phyloP scores from a whole-genome alignment of 2,888 invertebrate genomes.

The Augiades crinisus region DNA sequence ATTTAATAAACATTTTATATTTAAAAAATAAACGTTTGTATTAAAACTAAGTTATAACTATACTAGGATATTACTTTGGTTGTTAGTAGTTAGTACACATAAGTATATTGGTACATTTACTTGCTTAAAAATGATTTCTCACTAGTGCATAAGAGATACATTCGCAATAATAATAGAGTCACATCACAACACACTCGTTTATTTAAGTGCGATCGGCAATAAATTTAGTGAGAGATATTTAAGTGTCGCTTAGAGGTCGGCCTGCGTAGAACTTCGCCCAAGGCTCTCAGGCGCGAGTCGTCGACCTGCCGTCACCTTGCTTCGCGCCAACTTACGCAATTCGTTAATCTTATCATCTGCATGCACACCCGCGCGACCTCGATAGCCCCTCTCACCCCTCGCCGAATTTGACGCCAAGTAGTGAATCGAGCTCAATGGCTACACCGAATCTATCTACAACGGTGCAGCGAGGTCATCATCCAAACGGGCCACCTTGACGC shows the following conservation, averaged over 20 bases:
- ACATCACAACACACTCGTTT: constrained; percentile 16
- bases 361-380: constrained; percentile 70
- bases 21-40: too few relatives aligned
- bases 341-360: constrained; percentile 77
- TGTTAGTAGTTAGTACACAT: too few relatives aligned
- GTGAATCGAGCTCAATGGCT: constrained; percentile 32
- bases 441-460: constrained; percentile 26
- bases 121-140: not conserved
- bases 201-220: constrained; percentile 25
- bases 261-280: constrained; percentile 62
- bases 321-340: constrained; percentile 76
- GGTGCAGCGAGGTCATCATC: constrained; percentile 30
- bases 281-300: constrained; percentile 70
- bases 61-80: too few relatives aligned
- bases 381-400: constrained; percentile 58
- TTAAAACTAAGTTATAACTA: too few relatives aligned
- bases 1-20: too few relatives aligned
- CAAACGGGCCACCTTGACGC: constrained; percentile 22
- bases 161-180: constrained; percentile 11
- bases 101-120: too few relatives aligned
- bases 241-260: constrained; percentile 69
- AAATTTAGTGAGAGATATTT: constrained; percentile 41
- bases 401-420: constrained; percentile 59
- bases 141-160: not conserved
- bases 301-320: constrained; percentile 78